phyloP scores from a whole-genome alignment of 2,797 vertebrate species.

The Pristis pectinata region DNA sequence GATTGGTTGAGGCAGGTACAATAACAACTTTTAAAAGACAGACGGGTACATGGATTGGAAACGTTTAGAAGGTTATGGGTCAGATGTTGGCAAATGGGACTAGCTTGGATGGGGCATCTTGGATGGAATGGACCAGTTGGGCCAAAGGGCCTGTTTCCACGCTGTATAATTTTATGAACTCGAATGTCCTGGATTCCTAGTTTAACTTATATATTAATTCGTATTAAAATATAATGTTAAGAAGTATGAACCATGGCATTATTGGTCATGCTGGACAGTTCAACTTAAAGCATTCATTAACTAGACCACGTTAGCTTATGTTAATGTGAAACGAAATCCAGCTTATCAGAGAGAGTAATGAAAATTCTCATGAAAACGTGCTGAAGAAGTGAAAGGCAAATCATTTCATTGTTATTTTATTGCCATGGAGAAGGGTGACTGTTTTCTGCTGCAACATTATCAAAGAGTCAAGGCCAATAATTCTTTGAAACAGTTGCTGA shows the following conservation, averaged over 20 bases:
- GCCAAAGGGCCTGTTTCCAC: too few relatives aligned
- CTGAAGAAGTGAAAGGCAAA: slow-evolving; percentile 17
- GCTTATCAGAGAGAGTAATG: neutral
- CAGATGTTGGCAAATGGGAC: too few relatives aligned
- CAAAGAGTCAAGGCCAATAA: neutral
- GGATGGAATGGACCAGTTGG: too few relatives aligned
- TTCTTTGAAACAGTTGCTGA: neutral
- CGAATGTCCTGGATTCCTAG: neutral
- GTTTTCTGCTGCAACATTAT: neutral
- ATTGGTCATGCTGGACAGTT: neutral
- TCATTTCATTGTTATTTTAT: slow-evolving; percentile 17
- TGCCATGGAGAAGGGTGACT: neutral
- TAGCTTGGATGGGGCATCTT: too few relatives aligned
- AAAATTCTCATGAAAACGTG: neutral
- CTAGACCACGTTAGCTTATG: neutral
- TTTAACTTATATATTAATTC: neutral
- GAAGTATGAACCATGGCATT: neutral
- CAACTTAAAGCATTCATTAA: slow-evolving; percentile 13
- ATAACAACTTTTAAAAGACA: too few relatives aligned
- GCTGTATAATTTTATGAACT: too few relatives aligned
- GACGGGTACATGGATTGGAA: too few relatives aligned
- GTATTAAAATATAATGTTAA: slow-evolving; percentile 14
- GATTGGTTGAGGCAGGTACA: too few relatives aligned
- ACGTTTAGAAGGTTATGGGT: too few relatives aligned
- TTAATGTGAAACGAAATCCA: neutral